Conservation (phyloP, 1,140 invertebrate species). For the Diorhabda sublineata region DNA sequence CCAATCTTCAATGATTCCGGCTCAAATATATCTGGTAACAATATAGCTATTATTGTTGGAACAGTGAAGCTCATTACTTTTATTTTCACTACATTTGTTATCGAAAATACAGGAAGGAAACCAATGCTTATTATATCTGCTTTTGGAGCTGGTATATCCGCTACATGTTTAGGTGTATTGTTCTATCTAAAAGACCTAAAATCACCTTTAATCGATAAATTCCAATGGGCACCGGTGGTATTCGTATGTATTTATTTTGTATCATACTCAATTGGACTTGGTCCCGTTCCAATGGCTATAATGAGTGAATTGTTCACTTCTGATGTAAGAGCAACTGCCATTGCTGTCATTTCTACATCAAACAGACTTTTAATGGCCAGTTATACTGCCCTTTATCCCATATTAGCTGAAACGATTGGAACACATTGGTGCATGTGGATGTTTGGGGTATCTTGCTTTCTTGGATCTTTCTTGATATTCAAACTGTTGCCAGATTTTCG, state of each 20-base stretch:
- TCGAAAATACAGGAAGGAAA: background rate
- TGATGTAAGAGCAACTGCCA: conserved; percentile 55
- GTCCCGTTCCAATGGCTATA: background rate
- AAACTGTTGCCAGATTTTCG: background rate
- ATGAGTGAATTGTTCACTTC: background rate
- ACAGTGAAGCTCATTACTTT: background rate
- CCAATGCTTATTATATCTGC: background rate
- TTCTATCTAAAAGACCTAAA: background rate
- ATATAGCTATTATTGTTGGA: background rate
- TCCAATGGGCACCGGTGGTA: background rate
- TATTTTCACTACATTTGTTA: background rate
- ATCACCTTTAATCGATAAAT: background rate
- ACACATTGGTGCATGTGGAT: conserved; percentile 3
- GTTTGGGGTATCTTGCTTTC: background rate
- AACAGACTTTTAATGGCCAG: background rate
- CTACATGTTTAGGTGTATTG: background rate
- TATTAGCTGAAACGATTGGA: background rate
- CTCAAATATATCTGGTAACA: background rate
- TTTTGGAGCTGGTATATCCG: background rate
- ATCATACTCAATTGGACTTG: background rate
- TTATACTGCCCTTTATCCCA: background rate
- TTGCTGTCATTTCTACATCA: conserved; percentile 55
- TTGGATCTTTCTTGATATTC: background rate
- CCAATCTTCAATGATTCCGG: background rate
- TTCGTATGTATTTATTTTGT: background rate